A percentile compares a stretch with the other conserved stretches of the same genome.
These are phyloP conservation scores for Polypedilum pembai DNA, from an alignment of 1,140 invertebrate genomes.

Conservation along the genomic window DNA sequence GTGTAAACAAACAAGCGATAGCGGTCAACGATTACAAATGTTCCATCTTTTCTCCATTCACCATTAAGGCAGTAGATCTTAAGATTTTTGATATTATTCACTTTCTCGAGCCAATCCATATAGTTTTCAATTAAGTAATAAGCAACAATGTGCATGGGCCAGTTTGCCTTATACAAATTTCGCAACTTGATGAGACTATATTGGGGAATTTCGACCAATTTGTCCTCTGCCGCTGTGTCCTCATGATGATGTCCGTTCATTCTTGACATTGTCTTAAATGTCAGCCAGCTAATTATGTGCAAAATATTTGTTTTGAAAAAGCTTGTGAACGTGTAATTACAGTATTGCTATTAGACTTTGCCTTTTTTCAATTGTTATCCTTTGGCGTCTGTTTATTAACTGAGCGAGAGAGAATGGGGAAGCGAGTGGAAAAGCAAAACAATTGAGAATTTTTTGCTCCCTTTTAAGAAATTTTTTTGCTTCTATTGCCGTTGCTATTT, in stretches of 20 bases:
- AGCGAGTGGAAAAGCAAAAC: not conserved
- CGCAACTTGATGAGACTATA: not conserved
- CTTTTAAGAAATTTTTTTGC: not conserved
- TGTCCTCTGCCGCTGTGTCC: not conserved
- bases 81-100: constrained; percentile 12
- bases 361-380: not conserved
- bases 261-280: not conserved
- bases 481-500: not conserved
- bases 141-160: not conserved
- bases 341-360: not conserved
- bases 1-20: constrained; percentile 21
- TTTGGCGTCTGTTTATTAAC: not conserved
- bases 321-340: not conserved
- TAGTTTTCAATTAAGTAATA: constrained; percentile 9
- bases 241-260: constrained; percentile 10
- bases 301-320: not conserved
- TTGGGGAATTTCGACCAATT: not conserved
- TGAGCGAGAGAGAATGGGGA: not conserved
- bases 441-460: not conserved
- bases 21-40: constrained; percentile 10
- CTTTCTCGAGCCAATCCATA: constrained; percentile 20
- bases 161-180: not conserved
- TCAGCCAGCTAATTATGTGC: too few relatives aligned
- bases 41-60: constrained; percentile 21
- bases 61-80: constrained; percentile 15